Evolutionary conservation across 2,113 vertebrate species (phyloP).

Genomic region (Hemiscyllium ocellatum): DNA sequence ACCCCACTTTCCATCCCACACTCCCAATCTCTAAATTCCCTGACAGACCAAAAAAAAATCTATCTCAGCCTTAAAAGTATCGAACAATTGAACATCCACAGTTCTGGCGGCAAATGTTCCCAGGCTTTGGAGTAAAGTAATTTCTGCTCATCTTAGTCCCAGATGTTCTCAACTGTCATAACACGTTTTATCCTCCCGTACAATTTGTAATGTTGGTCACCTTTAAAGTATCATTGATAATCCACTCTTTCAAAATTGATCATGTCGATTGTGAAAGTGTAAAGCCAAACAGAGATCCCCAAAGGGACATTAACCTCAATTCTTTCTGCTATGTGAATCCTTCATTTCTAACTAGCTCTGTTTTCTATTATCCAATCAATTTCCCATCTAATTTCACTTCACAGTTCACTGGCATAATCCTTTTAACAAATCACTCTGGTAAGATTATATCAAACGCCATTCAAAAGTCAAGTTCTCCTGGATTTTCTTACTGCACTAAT

Average conservation of each 20-base stretch:
- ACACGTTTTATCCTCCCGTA: neutral
- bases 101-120: neutral
- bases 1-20: neutral
- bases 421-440: neutral
- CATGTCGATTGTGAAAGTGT: neutral
- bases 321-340: neutral
- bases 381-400: neutral
- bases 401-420: neutral
- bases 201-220: neutral
- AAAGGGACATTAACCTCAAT: too few relatives aligned
- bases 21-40: neutral
- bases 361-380: conserved; percentile 3
- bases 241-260: neutral
- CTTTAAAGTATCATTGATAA: neutral
- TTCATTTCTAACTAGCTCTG: neutral
- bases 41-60: neutral
- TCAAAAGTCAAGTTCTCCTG: neutral
- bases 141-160: neutral
- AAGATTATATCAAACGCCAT: neutral
- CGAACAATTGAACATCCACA: neutral
- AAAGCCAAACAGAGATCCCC: neutral
- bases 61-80: neutral
- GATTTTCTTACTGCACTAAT: neutral
- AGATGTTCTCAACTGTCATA: neutral
- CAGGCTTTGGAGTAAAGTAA: neutral